Base-by-base conservation (phyloP, 2,797 vertebrate species). In the Salmo trutta region DNA sequence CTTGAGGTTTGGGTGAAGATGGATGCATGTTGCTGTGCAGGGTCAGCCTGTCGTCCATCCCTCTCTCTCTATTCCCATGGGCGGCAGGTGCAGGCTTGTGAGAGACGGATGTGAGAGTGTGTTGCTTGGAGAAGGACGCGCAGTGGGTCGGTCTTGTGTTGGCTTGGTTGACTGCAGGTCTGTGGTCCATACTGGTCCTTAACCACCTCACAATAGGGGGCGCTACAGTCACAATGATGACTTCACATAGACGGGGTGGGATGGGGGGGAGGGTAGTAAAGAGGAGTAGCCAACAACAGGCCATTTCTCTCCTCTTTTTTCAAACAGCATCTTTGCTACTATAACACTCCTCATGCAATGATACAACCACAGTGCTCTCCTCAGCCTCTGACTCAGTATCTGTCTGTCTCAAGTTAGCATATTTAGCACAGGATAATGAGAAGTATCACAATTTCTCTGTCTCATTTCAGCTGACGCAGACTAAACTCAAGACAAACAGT, bases 31-130 rank as follows among this genome's bases (percentile, higher is more conserved):
- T 96, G 95, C 94, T 88, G 95, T 97, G 96, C 94, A 95, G 94
- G 95, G 96, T 96, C 96, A 96, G 96, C 96, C 96, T 97, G 95
- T 95, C 92, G 96, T 95, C 95, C 95, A 91, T 95, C 92, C 92
- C 92, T 95, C 92, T 19, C 10, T 93, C 92, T 93, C 84, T 73
- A 76, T 81, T 77, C 94, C 87, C 93, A 93, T 93, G 54, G 24
- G 93, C 93, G 90, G 89, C 93, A 90, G 92, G 95, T 96, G 96
- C 95, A 94, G 95, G 96, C 93, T 90, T 95, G 95, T 92, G 94
- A 87, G 87, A 92, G 90, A 94, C 95, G 93, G 91, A 70, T 86
- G 94, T 96, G 86, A 89, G 94, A 95, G 94, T 95, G 96, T 93
- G 94, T 94, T 93, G 95, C 93, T 95, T 96, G 95, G 93, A 96